phyloP scores from a whole-genome alignment of 2,797 vertebrate species.

The Echiichthys vipera region DNA sequence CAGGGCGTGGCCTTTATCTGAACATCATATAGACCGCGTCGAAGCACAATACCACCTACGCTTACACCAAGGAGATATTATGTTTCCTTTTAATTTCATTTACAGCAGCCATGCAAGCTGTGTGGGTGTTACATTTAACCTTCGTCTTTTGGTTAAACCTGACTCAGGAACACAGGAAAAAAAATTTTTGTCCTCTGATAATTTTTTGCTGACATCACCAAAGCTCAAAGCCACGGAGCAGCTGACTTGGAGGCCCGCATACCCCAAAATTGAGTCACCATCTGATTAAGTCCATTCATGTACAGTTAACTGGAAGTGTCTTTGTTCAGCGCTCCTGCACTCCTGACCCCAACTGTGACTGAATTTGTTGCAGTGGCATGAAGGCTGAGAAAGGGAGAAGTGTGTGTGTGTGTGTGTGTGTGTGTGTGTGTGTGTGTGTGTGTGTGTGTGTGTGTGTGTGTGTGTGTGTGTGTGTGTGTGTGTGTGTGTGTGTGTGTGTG shows the following conservation, averaged over 20 bases:
- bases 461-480: constrained; percentile 43
- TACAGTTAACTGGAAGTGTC: constrained; percentile 67
- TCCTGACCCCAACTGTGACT: constrained; percentile 51
- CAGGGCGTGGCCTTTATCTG: constrained; percentile 48
- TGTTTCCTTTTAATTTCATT: constrained; percentile 40
- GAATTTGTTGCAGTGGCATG: constrained; percentile 35
- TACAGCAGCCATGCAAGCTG: not conserved
- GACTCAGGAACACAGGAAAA: constrained; percentile 44
- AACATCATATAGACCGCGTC: constrained; percentile 20
- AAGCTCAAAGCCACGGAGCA: constrained; percentile 44
- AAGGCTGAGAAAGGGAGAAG: constrained; percentile 41
- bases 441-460: constrained; percentile 59
- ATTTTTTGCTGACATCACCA: constrained; percentile 65
- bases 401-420: constrained; percentile 12
- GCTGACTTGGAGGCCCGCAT: constrained; percentile 66
- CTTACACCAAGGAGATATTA: constrained; percentile 16
- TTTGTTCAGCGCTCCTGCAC: constrained; percentile 55
- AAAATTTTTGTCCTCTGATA: constrained; percentile 1
- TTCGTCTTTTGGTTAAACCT: constrained; percentile 35
- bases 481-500: constrained; percentile 43
- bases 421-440: constrained; percentile 20
- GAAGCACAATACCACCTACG: constrained; percentile 13
- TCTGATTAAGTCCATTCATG: constrained; percentile 71
- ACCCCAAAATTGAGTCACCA: constrained; percentile 73
- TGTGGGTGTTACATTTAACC: constrained; percentile 19